Conservation (phyloP, 2,888 invertebrate species). For the Ochropleura plecta region DNA sequence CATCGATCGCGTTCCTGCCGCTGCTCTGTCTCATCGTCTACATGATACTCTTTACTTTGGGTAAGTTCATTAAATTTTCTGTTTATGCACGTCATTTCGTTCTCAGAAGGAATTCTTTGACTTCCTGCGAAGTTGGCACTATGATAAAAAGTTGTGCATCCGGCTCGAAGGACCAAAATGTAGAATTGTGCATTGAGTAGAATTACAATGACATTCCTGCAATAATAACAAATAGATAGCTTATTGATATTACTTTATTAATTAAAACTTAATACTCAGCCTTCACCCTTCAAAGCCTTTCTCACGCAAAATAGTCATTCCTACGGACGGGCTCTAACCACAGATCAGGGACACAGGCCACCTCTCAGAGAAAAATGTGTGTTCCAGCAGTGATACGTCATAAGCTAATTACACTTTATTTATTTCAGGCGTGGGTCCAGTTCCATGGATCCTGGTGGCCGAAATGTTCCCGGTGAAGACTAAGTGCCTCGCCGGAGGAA, state of each 20-base stretch:
- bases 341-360: too few species aligned
- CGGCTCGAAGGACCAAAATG: constrained; percentile 7
- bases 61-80: constrained; percentile 70
- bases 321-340: too few species aligned
- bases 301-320: not conserved
- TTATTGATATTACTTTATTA: not conserved
- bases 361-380: not conserved
- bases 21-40: constrained; percentile 84
- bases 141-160: not conserved
- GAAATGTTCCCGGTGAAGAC: constrained; percentile 96
- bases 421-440: constrained; percentile 92
- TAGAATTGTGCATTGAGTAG: not conserved
- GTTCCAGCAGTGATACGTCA: too few species aligned
- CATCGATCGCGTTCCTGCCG: constrained; percentile 82
- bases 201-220: not conserved
- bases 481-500: constrained; percentile 93
- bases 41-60: constrained; percentile 86
- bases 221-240: not conserved
- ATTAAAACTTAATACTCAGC: not conserved
- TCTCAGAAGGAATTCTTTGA: not conserved
- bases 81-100: not conserved
- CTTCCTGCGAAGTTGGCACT: not conserved
- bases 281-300: not conserved
- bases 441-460: constrained; percentile 95
- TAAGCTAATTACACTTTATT: not conserved